Evolutionary conservation across 1,140 invertebrate species (phyloP).

Genomic region (Macrotrachela quadricornifera): DNA sequence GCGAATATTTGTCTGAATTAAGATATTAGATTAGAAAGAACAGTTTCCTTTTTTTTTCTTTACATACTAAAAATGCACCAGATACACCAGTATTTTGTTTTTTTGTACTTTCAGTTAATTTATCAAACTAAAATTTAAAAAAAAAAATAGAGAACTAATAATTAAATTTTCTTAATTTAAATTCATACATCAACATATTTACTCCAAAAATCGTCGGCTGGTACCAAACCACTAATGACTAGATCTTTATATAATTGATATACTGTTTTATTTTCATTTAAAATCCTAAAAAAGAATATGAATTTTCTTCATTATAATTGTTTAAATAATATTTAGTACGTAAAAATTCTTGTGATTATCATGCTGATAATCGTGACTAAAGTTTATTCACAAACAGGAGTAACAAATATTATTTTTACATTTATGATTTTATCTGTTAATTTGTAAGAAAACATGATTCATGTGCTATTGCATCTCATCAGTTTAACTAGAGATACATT

Average conservation of each 20-base stretch:
- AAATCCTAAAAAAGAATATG: conserved; percentile 15
- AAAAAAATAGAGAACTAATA: conserved; percentile 28
- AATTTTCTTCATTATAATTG: too few relatives aligned
- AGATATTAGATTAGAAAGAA: conserved; percentile 12
- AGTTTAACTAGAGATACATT: too few relatives aligned
- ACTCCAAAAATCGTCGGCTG: conserved; percentile 85
- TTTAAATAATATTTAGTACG: too few relatives aligned
- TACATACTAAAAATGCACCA: conserved; percentile 3
- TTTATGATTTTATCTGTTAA: too few relatives aligned
- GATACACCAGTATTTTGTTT: conserved; percentile 4
- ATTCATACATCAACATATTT: conserved; percentile 46
- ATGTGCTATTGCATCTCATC: too few relatives aligned
- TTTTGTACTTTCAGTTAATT: not conserved
- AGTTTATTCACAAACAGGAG: too few relatives aligned
- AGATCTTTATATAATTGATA: conserved; percentile 48
- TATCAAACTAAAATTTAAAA: too few relatives aligned
- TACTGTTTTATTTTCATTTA: conserved; percentile 36
- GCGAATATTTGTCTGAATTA: conserved; percentile 59
- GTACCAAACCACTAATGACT: conserved; percentile 73
- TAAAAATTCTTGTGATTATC: too few relatives aligned
- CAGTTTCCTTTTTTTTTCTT: too few relatives aligned
- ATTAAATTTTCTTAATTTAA: conserved; percentile 36
- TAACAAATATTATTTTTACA: too few relatives aligned
- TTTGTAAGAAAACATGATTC: too few relatives aligned
- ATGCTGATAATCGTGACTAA: too few relatives aligned